These are phyloP conservation scores for Thyatira batis DNA, from an alignment of 2,888 invertebrate species.

Conservation along the genomic window DNA sequence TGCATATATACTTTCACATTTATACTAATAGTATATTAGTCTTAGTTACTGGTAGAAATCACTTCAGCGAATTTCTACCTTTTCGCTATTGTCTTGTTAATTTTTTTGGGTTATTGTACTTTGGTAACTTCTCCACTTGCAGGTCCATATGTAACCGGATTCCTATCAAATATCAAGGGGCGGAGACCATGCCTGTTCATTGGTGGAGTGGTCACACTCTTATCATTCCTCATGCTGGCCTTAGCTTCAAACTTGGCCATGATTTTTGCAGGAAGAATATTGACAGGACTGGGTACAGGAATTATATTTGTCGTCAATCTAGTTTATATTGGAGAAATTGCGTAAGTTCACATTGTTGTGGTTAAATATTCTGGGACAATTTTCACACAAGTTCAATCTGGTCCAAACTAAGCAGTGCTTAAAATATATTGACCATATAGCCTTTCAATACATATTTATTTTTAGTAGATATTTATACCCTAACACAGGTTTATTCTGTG, in stretches of 20 bases:
- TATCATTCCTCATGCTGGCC: slow-evolving; percentile 35
- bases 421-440: background rate
- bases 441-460: too few species aligned
- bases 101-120: background rate
- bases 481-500: too few species aligned
- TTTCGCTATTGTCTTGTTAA: too few species aligned
- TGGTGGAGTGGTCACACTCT: slow-evolving; percentile 24
- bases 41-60: too few species aligned
- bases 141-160: slow-evolving; percentile 44
- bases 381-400: too few species aligned
- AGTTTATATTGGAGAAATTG: slow-evolving; percentile 53
- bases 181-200: slow-evolving; percentile 42
- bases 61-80: too few species aligned
- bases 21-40: too few species aligned
- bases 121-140: slow-evolving; percentile 15
- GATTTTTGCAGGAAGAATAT: slow-evolving; percentile 38
- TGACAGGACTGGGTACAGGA: slow-evolving; percentile 36
- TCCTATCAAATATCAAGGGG: slow-evolving; percentile 42
- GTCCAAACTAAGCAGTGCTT: too few species aligned
- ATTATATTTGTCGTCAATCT: slow-evolving; percentile 35
- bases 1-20: too few species aligned
- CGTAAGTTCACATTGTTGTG: slow-evolving; percentile 33
- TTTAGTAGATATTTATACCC: too few species aligned
- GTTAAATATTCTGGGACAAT: too few species aligned
- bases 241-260: slow-evolving; percentile 33